Base-by-base conservation (phyloP, 2,113 vertebrate genomes). In the Crotalus tigris region DNA sequence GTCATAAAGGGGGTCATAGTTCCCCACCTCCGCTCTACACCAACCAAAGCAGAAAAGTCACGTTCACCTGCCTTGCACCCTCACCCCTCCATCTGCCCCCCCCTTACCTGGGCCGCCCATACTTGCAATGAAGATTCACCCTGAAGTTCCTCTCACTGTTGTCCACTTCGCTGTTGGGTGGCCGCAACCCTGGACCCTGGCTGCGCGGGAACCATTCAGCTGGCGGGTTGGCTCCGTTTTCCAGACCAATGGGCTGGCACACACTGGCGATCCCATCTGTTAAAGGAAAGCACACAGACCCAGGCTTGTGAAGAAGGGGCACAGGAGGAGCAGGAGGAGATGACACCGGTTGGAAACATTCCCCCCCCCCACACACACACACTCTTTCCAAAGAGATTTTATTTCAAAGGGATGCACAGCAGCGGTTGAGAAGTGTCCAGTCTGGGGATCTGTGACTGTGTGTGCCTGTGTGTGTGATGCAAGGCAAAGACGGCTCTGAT, bases 181-280 rank as follows among this genome's bases (percentile, higher is more conserved):
- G 95, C 96, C 5, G 75, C 87, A 10, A 94, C 94, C 97, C 95
- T 29, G 92, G 92, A 95, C 96, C 93, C 93, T 91, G 96, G 97
- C 95, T 93, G 93, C 89, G 93, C 57, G 95, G 94, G 94, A 95
- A 92, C 92, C 94, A 94, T 96, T 97, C 97, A 94, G 94, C 94
- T 95, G 97, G 96, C 88, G 88, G 92, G 96, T 95, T 97, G 96
- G 94, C 96, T 95, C 97, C 96, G 96, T 97, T 96, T 96, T 98
- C 97, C 97, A 97, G 97, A 96, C 97, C 94, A 53, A 95, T 88
- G 93, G 95, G 96, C 87, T 97, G 97, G 97, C 96, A 95, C 93
- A 95, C 94, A 93, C 96, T 96, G 95, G 97, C 97, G 97, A 97
- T 97, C 97, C 97, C 97, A 98, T 98, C 98, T 98, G 98, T 94